phyloP scores from a whole-genome alignment of 2,797 vertebrate species.

The Sciaenops ocellatus region DNA sequence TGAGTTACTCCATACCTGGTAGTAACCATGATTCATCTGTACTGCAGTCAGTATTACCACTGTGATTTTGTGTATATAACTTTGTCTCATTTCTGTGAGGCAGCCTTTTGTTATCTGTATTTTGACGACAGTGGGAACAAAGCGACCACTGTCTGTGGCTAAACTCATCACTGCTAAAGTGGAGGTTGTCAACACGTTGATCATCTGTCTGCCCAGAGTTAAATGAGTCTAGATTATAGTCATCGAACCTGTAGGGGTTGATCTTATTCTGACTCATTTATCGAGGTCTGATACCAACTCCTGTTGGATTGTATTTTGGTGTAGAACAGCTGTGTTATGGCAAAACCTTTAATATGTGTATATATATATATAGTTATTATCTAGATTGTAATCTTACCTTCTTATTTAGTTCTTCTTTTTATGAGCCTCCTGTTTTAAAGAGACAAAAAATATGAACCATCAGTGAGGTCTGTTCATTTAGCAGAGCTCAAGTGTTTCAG shows the following conservation, averaged over 20 bases:
- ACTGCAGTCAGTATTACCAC: not conserved
- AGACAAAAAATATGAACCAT: not conserved
- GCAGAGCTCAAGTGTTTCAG: not conserved
- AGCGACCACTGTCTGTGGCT: conserved; percentile 45
- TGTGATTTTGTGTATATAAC: not conserved
- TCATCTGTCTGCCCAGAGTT: conserved; percentile 48
- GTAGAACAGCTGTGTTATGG: conserved; percentile 69
- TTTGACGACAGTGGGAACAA: conserved; percentile 58
- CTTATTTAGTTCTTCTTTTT: conserved; percentile 37
- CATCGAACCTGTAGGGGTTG: conserved; percentile 44
- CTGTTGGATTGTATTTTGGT: conserved; percentile 1
- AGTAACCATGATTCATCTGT: not conserved
- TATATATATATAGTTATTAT: conserved; percentile 45
- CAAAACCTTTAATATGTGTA: conserved; percentile 53
- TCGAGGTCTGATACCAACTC: conserved; percentile 32
- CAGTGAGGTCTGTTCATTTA: not conserved
- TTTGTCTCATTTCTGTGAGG: conserved; percentile 15
- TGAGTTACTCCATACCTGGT: not conserved
- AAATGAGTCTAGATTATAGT: conserved; percentile 75
- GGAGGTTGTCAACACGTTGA: conserved; percentile 62
- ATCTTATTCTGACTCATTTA: conserved; percentile 43
- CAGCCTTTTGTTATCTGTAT: conserved; percentile 29
- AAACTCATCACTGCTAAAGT: conserved; percentile 58
- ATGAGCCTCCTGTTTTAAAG: conserved; percentile 12
- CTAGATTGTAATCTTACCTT: conserved; percentile 27